phyloP scores from a whole-genome alignment of 2,888 invertebrate species.

The Lobophora halterata region DNA sequence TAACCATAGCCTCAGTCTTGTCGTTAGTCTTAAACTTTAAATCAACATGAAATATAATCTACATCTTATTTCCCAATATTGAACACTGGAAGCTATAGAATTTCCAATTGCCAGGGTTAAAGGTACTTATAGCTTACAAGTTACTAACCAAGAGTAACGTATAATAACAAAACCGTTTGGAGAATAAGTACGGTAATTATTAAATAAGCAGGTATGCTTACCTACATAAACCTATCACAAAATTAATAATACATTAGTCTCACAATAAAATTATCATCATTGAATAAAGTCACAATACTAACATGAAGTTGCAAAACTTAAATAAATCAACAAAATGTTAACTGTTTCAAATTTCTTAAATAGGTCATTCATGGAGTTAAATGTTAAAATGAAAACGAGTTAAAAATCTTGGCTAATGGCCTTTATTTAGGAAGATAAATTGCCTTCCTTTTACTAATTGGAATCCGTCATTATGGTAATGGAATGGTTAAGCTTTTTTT shows the following conservation, averaged over 20 bases:
- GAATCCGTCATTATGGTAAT: constrained; percentile 18
- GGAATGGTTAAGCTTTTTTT: constrained; percentile 12
- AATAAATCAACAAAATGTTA: too few species aligned
- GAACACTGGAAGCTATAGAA: constrained; percentile 15
- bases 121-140: constrained; percentile 6
- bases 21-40: constrained; percentile 9
- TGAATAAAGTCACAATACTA: too few species aligned
- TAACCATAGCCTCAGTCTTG: constrained; percentile 7
- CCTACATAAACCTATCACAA: too few species aligned
- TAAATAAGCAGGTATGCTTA: too few species aligned
- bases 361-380: background rate
- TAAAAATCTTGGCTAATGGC: constrained; percentile 9
- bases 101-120: constrained; percentile 12
- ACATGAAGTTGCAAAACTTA: too few species aligned
- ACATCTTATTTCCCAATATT: constrained; percentile 11
- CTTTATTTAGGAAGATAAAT: constrained; percentile 17
- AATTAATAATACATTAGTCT: too few species aligned
- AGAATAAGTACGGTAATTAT: too few species aligned
- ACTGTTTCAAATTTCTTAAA: too few species aligned
- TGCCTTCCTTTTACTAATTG: constrained; percentile 16
- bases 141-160: too few species aligned
- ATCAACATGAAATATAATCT: constrained; percentile 10
- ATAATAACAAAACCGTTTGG: constrained; percentile 13
- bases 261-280: too few species aligned
- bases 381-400: background rate